A percentile compares a stretch with the other conserved stretches of the same genome.
Evolutionary conservation across 1,140 invertebrate genomes (phyloP).

Genomic region (Drosophila bocki): DNA sequence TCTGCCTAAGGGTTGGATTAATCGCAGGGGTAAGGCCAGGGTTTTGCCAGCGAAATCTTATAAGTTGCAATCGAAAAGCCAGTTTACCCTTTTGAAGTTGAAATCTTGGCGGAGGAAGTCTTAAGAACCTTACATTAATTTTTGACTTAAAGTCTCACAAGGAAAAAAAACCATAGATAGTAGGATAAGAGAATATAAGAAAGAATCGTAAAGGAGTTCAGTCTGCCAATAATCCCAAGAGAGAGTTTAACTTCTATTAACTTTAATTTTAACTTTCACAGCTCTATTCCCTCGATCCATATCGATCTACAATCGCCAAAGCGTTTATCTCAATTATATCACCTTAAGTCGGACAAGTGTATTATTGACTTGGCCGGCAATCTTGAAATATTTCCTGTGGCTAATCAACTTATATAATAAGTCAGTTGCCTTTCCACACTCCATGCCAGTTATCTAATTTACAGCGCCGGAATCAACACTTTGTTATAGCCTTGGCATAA

Average conservation of each 20-base stretch:
- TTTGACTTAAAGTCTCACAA: background rate
- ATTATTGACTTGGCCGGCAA: conserved; percentile 11
- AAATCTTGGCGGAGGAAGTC: background rate
- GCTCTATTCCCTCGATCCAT: background rate
- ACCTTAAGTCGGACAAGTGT: conserved; percentile 13
- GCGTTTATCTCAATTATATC: conserved; percentile 18
- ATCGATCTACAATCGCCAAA: background rate
- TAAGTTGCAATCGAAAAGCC: conserved; percentile 31
- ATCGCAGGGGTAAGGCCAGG: conserved; percentile 11
- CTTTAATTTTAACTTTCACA: background rate
- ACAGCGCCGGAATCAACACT: conserved; percentile 43
- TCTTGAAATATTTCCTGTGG: conserved; percentile 29
- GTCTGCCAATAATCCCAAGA: background rate
- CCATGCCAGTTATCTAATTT: conserved; percentile 41
- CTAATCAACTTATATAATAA: conserved; percentile 38
- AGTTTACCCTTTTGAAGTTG: background rate
- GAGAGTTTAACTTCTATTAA: background rate
- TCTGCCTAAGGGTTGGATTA: conserved; percentile 30
- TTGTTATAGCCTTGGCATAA: conserved; percentile 33
- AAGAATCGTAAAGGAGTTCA: no score
- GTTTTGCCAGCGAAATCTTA: conserved; percentile 24
- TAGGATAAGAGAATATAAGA: no score
- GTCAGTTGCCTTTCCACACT: conserved; percentile 46
- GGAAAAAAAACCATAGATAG: no score
- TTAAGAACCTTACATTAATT: background rate